phyloP scores from a whole-genome alignment of 2,888 invertebrate genomes.

The Physocephala rufipes region DNA sequence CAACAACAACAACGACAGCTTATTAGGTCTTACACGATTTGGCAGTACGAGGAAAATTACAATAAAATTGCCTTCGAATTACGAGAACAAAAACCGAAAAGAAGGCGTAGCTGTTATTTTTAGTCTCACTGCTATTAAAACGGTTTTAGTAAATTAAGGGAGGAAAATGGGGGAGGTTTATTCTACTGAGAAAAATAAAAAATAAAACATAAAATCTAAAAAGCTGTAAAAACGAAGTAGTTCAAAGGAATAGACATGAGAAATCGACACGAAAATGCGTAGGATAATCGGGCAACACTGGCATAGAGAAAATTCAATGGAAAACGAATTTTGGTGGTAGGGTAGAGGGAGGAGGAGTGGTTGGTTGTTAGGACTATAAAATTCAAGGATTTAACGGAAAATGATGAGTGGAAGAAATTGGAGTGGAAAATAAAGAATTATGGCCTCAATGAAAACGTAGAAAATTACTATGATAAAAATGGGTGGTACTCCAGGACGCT shows the following conservation, averaged over 20 bases:
- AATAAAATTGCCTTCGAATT: conserved; percentile 16
- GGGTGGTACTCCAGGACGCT: neutral
- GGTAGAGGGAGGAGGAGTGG: neutral
- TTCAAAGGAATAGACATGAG: conserved; percentile 2
- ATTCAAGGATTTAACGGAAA: neutral
- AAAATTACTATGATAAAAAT: neutral
- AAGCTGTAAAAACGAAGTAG: neutral
- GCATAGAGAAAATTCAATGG: neutral
- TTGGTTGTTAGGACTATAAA: neutral
- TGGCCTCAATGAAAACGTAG: neutral
- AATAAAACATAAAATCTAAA: neutral
- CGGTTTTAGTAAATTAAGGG: too few relatives aligned
- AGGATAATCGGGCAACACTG: conserved; percentile 1
- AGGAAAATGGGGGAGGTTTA: conserved; percentile 2
- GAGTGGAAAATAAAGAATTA: conserved; percentile 10
- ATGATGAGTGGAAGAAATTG: neutral
- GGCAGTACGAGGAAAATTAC: too few relatives aligned
- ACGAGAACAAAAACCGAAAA: conserved; percentile 15
- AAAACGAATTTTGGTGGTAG: neutral
- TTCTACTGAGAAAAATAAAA: neutral
- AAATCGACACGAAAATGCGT: neutral
- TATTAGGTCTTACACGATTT: too few relatives aligned
- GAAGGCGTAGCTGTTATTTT: conserved; percentile 7
- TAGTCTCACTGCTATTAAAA: neutral
- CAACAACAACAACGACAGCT: too few relatives aligned